Percentiles rank a stretch among this genome's conserved stretches.
These are phyloP conservation scores for Pachycephala philippinensis DNA, from an alignment of 2,113 vertebrate genomes.

Conservation along the genomic window DNA sequence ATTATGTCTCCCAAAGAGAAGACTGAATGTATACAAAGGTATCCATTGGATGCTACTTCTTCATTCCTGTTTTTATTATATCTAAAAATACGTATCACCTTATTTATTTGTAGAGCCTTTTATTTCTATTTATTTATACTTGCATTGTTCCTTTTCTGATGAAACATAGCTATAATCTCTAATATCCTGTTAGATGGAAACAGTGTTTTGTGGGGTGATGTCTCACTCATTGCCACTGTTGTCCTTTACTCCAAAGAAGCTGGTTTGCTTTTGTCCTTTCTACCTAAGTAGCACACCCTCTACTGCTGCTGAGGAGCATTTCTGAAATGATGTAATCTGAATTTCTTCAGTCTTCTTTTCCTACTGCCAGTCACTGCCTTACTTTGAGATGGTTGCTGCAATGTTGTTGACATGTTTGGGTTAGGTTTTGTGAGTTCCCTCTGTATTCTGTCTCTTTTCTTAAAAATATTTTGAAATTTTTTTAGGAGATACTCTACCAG, in stretches of 20 bases:
- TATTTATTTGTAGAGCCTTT: not conserved
- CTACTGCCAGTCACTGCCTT: not conserved
- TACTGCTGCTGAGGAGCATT: not conserved
- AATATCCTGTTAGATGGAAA: not conserved
- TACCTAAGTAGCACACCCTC: not conserved
- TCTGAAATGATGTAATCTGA: not conserved
- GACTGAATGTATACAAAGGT: not conserved
- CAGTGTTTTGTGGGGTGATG: not conserved
- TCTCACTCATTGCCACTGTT: not conserved
- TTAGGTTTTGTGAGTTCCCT: not conserved
- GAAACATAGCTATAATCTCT: not conserved
- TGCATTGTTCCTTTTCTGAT: not conserved
- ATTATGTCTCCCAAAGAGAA: not conserved
- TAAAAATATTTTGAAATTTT: not conserved
- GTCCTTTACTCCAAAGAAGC: not conserved
- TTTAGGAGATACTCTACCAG: not conserved
- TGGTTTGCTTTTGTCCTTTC: not conserved
- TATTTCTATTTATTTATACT: not conserved
- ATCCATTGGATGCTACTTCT: not conserved
- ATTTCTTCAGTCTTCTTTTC: not conserved
- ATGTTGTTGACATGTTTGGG: not conserved
- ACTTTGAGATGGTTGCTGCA: not conserved
- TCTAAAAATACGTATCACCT: not conserved
- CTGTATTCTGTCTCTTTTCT: not conserved
- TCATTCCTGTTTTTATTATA: not conserved